Percentiles rank a stretch among this genome's conserved stretches.
Evolutionary conservation across 1,140 invertebrate genomes (phyloP).

Genomic region (Andricus grossulariae): DNA sequence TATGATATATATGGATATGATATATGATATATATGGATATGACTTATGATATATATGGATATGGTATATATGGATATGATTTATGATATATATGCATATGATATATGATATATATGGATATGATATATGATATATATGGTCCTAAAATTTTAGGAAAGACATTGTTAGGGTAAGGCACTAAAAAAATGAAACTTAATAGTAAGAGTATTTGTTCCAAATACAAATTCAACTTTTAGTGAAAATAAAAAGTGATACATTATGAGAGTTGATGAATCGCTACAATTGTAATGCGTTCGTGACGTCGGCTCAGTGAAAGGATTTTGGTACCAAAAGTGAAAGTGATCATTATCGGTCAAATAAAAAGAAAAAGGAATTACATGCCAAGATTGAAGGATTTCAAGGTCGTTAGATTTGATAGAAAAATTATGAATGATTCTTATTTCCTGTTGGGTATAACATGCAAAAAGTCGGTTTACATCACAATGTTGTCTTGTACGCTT

Average conservation of each 20-base stretch:
- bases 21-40: too few species aligned
- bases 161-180: background rate
- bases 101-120: too few species aligned
- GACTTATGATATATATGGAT: too few species aligned
- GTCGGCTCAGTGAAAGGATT: conserved; percentile 56
- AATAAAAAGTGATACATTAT: too few species aligned
- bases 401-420: conserved; percentile 34
- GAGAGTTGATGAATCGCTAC: too few species aligned
- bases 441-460: background rate
- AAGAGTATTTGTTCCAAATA: too few species aligned
- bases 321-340: conserved; percentile 58
- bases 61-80: too few species aligned
- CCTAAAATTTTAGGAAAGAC: background rate
- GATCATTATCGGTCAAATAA: background rate
- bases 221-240: too few species aligned
- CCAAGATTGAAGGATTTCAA: background rate
- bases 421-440: conserved; percentile 7
- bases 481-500: background rate
- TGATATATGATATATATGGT: too few species aligned
- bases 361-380: background rate
- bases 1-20: too few species aligned
- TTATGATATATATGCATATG: too few species aligned
- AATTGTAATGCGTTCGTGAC: background rate
- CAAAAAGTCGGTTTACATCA: conserved; percentile 1
- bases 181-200: too few species aligned